These are phyloP conservation scores for Gobio gobio DNA, from an alignment of 2,113 vertebrate genomes.

Conservation along the genomic window DNA sequence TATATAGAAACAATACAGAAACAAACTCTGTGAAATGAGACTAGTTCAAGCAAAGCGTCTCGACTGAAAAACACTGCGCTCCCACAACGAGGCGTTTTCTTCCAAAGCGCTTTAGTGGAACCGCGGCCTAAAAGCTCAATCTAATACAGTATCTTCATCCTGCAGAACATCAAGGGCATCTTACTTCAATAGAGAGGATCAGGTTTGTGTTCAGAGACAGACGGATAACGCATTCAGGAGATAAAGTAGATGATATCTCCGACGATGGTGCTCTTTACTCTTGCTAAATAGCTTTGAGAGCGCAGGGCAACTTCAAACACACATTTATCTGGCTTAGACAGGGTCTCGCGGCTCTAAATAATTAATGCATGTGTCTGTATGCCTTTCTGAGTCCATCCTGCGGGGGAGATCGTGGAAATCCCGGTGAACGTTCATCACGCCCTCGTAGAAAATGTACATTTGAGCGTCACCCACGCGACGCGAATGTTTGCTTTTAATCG, in stretches of 20 bases:
- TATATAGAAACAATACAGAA: too few relatives aligned
- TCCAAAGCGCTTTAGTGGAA: too few relatives aligned
- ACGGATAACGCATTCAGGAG: slow-evolving; percentile 44
- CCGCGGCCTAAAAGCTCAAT: background rate
- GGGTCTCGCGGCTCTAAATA: slow-evolving; percentile 66
- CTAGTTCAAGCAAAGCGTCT: too few relatives aligned
- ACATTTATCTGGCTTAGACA: slow-evolving; percentile 69
- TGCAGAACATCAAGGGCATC: background rate
- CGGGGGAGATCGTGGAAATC: slow-evolving; percentile 3
- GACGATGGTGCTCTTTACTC: slow-evolving; percentile 40
- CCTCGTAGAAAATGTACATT: background rate
- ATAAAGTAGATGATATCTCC: slow-evolving; percentile 66
- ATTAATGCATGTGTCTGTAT: slow-evolving; percentile 66
- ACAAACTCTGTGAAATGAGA: too few relatives aligned
- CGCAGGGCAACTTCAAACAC: slow-evolving; percentile 64
- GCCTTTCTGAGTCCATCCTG: slow-evolving; percentile 60
- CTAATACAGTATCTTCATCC: slow-evolving; percentile 6
- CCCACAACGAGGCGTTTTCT: too few relatives aligned
- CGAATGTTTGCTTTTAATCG: slow-evolving; percentile 23
- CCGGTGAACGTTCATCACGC: background rate
- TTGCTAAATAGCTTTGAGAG: slow-evolving; percentile 59
- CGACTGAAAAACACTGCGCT: too few relatives aligned
- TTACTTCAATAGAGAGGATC: slow-evolving; percentile 44
- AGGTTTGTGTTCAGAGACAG: slow-evolving; percentile 52
- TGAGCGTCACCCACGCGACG: background rate